Percentiles rank a stretch among this genome's conserved stretches.
Conservation (phyloP, 2,113 vertebrate species). For the Martes martes region DNA sequence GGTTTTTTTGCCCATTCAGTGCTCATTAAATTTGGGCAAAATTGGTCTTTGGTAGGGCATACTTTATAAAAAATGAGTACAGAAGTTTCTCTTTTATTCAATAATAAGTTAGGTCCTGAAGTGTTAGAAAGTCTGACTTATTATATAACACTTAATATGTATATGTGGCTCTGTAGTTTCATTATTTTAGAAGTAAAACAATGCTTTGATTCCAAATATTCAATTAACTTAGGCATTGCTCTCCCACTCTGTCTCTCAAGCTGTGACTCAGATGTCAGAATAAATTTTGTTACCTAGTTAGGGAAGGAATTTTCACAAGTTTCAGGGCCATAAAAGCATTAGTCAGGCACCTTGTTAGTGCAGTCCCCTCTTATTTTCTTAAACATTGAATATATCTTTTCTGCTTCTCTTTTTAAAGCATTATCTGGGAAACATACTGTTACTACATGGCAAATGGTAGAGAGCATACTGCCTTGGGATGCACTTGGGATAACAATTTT, state of each 20-base stretch:
- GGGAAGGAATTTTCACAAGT: constrained; percentile 33
- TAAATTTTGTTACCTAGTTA: constrained; percentile 40
- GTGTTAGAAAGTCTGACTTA: constrained; percentile 12
- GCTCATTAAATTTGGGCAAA: not conserved
- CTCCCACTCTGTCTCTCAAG: constrained; percentile 59
- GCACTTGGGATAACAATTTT: not conserved
- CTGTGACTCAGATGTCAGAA: constrained; percentile 65
- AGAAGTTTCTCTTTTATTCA: not conserved
- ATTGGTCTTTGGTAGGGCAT: not conserved
- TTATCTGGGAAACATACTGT: not conserved
- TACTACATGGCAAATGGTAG: not conserved
- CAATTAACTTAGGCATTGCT: constrained; percentile 62
- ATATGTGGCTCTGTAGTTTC: not conserved
- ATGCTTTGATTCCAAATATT: constrained; percentile 70
- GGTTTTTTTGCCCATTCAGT: not conserved
- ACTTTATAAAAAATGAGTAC: not conserved
- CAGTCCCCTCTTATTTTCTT: not conserved
- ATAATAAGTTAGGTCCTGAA: not conserved
- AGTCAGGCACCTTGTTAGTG: not conserved
- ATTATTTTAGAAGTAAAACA: constrained; percentile 67
- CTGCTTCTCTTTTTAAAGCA: not conserved
- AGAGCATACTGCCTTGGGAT: not conserved
- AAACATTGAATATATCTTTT: not conserved
- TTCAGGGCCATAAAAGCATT: not conserved
- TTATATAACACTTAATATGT: constrained; percentile 56